Evolutionary conservation across 2,888 invertebrate genomes (phyloP).

Genomic region (Chamaedrilus cognettii): DNA sequence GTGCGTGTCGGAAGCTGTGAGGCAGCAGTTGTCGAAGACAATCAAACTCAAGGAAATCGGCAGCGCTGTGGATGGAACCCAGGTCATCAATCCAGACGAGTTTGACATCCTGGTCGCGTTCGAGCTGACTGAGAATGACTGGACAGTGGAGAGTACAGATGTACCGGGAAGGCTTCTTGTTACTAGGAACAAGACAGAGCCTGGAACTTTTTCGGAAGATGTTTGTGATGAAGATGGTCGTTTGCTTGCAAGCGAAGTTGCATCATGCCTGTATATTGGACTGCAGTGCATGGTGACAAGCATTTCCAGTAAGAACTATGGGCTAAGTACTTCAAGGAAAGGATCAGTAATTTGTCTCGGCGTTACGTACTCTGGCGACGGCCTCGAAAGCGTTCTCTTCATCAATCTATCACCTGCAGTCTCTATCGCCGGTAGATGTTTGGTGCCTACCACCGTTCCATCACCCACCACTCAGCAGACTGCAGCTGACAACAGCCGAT

Average conservation of each 20-base stretch:
- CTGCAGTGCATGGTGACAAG: no score
- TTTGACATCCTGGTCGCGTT: constrained; percentile 23
- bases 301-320: no score
- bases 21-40: background rate
- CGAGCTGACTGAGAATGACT: constrained; percentile 5
- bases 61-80: constrained; percentile 19
- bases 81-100: constrained; percentile 25
- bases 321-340: no score
- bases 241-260: background rate
- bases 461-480: background rate
- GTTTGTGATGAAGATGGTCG: constrained; percentile 16
- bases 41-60: constrained; percentile 12
- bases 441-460: no score
- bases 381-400: no score
- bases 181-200: constrained; percentile 10
- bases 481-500: constrained; percentile 13
- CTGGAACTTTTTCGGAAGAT: constrained; percentile 12
- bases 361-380: no score
- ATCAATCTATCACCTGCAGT: no score
- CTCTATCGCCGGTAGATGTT: no score
- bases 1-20: constrained; percentile 8
- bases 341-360: no score
- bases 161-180: constrained; percentile 2
- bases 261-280: constrained; percentile 18
- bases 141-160: constrained; percentile 5